Percentiles rank a stretch among this genome's conserved stretches.
These are phyloP conservation scores for Microtus richardsoni DNA, from an alignment of 2,113 vertebrate species.

Conservation along the genomic window DNA sequence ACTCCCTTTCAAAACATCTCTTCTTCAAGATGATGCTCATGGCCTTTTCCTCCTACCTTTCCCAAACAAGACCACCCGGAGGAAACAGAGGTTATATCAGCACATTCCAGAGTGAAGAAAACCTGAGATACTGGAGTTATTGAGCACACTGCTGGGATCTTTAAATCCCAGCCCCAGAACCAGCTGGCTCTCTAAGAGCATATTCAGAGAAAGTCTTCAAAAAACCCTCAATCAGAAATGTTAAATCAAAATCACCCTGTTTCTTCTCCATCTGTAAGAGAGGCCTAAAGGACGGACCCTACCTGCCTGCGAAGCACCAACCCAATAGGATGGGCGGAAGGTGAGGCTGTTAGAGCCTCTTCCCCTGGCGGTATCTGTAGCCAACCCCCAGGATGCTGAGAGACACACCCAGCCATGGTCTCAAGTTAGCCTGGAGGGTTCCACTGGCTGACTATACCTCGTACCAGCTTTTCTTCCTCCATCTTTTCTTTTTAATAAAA, in stretches of 20 bases:
- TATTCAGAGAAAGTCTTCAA: slow-evolving; percentile 55
- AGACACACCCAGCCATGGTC: not conserved
- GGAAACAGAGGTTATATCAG: slow-evolving; percentile 34
- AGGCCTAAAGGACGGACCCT: slow-evolving; percentile 55
- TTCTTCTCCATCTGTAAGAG: slow-evolving; percentile 50
- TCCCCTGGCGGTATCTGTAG: slow-evolving; percentile 39
- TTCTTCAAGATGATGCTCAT: slow-evolving; percentile 23
- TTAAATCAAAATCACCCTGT: slow-evolving; percentile 53
- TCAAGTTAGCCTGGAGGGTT: not conserved
- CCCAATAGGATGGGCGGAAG: slow-evolving; percentile 17
- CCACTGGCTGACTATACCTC: not conserved
- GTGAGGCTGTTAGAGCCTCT: not conserved
- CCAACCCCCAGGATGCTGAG: not conserved
- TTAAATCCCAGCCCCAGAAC: slow-evolving; percentile 33
- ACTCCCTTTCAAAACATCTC: slow-evolving; percentile 33
- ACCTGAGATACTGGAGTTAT: slow-evolving; percentile 25
- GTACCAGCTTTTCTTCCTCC: not conserved
- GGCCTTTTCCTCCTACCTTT: not conserved
- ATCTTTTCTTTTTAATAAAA: not conserved
- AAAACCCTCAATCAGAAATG: slow-evolving; percentile 29
- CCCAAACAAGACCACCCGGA: slow-evolving; percentile 37
- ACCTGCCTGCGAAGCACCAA: not conserved
- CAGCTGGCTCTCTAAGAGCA: slow-evolving; percentile 11
- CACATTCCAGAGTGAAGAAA: not conserved
- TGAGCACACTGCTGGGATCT: slow-evolving; percentile 2